Conservation (phyloP, 2,797 vertebrate genomes). For the Sebastolobus alascanus region DNA sequence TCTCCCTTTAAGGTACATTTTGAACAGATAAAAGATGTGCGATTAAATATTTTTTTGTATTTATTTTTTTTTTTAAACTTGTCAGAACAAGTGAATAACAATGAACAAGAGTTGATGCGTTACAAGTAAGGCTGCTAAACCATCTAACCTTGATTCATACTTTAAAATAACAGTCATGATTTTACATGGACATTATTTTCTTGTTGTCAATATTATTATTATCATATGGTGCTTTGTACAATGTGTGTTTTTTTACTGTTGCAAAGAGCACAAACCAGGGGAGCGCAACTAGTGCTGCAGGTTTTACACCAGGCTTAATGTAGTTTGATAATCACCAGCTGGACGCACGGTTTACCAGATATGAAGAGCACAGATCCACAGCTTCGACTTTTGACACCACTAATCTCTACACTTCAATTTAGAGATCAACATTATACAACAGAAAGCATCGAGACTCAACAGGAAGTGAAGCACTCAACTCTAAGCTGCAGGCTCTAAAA, state of each 20-base stretch:
- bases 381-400: background rate
- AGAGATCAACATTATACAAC: background rate
- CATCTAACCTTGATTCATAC: no score
- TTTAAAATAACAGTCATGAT: background rate
- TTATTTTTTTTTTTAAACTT: background rate
- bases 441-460: background rate
- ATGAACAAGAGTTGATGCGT: background rate
- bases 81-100: background rate
- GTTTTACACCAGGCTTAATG: background rate
- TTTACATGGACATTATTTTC: background rate
- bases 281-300: background rate
- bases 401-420: background rate
- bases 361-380: background rate
- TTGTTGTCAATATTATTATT: no score
- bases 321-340: background rate
- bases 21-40: background rate
- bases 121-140: background rate
- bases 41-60: no score
- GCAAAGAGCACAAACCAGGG: background rate
- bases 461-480: background rate
- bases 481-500: background rate
- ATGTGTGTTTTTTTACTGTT: background rate
- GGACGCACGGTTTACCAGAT: background rate
- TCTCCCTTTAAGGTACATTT: no score
- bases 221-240: background rate